Evolutionary conservation across 2,888 invertebrate species (phyloP).

Genomic region (Megamerina dolium): DNA sequence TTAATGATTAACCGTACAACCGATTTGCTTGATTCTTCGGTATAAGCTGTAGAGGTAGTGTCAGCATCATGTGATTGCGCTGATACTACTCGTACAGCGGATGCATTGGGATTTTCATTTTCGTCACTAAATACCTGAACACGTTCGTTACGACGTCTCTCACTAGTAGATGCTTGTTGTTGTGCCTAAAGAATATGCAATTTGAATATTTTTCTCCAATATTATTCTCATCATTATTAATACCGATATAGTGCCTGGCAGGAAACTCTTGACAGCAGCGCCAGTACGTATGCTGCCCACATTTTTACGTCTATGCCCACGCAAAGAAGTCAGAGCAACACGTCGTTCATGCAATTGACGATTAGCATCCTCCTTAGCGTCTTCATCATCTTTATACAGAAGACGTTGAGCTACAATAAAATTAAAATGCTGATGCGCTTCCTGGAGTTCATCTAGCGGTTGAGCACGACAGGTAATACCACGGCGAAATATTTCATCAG

Average conservation of each 20-base stretch:
- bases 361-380: slow-evolving; percentile 53
- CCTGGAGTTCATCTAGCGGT: slow-evolving; percentile 69
- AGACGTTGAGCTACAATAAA: slow-evolving; percentile 42
- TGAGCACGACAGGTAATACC: slow-evolving; percentile 74
- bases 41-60: background rate
- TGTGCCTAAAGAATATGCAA: slow-evolving; percentile 12
- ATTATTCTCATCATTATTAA: background rate
- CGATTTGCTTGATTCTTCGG: slow-evolving; percentile 25
- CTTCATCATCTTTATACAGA: slow-evolving; percentile 54
- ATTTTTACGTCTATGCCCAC: slow-evolving; percentile 57
- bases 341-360: slow-evolving; percentile 64
- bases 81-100: background rate
- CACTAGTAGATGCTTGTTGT: slow-evolving; percentile 18
- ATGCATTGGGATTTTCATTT: slow-evolving; percentile 33
- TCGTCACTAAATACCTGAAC: slow-evolving; percentile 39
- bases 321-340: slow-evolving; percentile 68
- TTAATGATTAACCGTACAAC: slow-evolving; percentile 53
- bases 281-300: slow-evolving; percentile 54
- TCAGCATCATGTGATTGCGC: background rate
- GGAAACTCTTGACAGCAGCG: slow-evolving; percentile 37
- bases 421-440: slow-evolving; percentile 63
- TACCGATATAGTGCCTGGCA: slow-evolving; percentile 42
- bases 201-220: background rate
- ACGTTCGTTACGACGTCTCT: slow-evolving; percentile 20
- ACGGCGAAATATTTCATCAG: slow-evolving; percentile 72